Conservation (phyloP, 1,140 invertebrate genomes). For the Drosophila santomea region DNA sequence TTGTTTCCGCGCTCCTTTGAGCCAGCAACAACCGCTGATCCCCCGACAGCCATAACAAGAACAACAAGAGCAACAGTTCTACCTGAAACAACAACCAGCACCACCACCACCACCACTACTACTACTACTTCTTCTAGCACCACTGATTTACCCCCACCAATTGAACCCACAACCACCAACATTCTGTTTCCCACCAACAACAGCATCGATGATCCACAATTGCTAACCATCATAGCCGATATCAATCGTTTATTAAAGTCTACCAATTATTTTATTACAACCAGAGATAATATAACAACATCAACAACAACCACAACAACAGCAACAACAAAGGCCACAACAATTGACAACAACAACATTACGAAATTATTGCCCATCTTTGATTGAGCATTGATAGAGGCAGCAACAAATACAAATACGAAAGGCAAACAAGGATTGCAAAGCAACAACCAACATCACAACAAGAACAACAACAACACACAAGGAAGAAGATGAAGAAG, state of each 20-base stretch:
- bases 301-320: constrained; percentile 50
- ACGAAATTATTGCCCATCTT: constrained; percentile 73
- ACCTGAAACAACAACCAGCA: constrained; percentile 26
- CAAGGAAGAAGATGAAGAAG: constrained; percentile 6
- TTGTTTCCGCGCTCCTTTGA: constrained; percentile 55
- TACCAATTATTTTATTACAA: constrained; percentile 85
- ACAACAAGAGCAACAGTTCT: constrained; percentile 26
- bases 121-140: constrained; percentile 27
- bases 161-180: constrained; percentile 38
- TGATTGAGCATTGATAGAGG: constrained; percentile 42
- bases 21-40: constrained; percentile 27
- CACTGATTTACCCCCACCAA: constrained; percentile 32
- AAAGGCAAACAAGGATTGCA: constrained; percentile 34
- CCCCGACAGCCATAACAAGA: constrained; percentile 3
- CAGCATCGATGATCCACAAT: constrained; percentile 77
- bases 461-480: constrained; percentile 30
- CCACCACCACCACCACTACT: constrained; percentile 21
- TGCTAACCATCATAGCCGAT: constrained; percentile 76
- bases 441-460: constrained; percentile 27
- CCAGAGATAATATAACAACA: constrained; percentile 80
- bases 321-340: constrained; percentile 42
- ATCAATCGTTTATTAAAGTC: constrained; percentile 84
- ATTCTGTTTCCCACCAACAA: constrained; percentile 51
- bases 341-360: constrained; percentile 63
- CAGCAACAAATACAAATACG: neutral